Evolutionary conservation across 1,140 invertebrate genomes (phyloP).

Genomic region (Dendrolimus punctatus): DNA sequence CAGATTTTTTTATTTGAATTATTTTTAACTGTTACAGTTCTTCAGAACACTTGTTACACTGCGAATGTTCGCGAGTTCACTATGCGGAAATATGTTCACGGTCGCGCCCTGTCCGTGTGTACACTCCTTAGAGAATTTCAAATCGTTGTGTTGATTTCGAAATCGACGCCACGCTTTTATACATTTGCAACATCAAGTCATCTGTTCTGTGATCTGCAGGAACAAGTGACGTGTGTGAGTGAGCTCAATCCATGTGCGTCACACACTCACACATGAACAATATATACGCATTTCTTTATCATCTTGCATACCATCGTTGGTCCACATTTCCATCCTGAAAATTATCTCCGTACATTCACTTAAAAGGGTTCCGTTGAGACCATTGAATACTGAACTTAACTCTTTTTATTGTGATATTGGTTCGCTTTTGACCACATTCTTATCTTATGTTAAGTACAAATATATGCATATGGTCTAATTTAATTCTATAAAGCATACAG

Average conservation of each 20-base stretch:
- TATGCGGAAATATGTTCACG: conserved; percentile 51
- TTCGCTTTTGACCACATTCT: no score
- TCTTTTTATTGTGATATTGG: no score
- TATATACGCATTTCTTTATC: conserved; percentile 49
- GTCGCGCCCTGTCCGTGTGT: conserved; percentile 40
- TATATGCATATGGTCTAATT: no score
- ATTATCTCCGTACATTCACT: conserved; percentile 11
- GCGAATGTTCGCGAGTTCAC: conserved; percentile 33
- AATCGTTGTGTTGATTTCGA: conserved; percentile 69
- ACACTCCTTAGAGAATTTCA: conserved; percentile 59
- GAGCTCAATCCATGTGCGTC: conserved; percentile 15
- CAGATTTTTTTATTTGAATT: conserved; percentile 18
- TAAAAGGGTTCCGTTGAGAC: no score
- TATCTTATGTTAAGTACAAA: no score
- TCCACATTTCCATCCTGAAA: conserved; percentile 32
- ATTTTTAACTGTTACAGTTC: conserved; percentile 40
- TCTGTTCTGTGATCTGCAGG: conserved; percentile 46
- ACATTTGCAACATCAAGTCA: conserved; percentile 66
- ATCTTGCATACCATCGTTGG: conserved; percentile 44
- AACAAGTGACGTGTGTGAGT: conserved; percentile 23
- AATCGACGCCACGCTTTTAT: conserved; percentile 68
- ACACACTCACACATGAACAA: conserved; percentile 28
- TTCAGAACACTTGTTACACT: conserved; percentile 44
- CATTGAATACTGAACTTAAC: no score
- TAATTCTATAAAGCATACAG: no score